Base-by-base conservation (phyloP, 2,888 invertebrate species). In the Hemistola chrysoprasaria region DNA sequence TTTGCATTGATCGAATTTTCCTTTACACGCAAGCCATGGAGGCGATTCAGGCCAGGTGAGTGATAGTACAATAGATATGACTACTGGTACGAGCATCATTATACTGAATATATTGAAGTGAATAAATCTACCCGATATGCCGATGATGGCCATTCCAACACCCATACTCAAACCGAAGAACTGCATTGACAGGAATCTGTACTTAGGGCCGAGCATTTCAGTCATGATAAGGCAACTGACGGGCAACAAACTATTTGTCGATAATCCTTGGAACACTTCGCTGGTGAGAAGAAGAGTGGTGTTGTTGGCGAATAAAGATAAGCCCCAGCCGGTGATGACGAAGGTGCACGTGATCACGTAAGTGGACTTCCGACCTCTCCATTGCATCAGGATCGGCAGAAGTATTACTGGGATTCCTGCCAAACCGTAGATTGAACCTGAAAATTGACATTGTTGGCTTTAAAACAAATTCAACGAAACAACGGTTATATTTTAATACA, bases 31-130 rank as follows among this genome's bases (percentile, higher is more conserved):
- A 5, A 31, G 22, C 31, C 31, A 16, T 8, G 11, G 10, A 1
- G 36, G 36, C 7, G 27, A 23, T 22, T 36, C 11, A n/a, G 31
- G 31, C 31, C 31, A 31, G 3, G 7, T n/a, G n/a, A 9, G 11
- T 7, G 22, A 22, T 31, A 22, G n/a, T 31, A 11, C 22, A 1
- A 16, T 2, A 16, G 16, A 2, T 16, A 16, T 16, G 16, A 16
- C 16, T 16, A 4, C 4, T 4, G 16, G 16, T 16, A 16, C 16
- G 2, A 16, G 2, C 16, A 16, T 16, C 4, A 16, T 16, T 4
- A 3, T 16, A 4, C 16, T 16, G 16, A 16, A 16, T 16, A 4
- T 16, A 3, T 16, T 16, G 16, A 16, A 16, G 4, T 16, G 16
- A 3, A 16, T 4, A 4, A 16, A 16, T 16, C 16, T 16, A 4